Evolutionary conservation across 1,140 invertebrate species (phyloP).

Genomic region (Paramacrobiotus metropolitanus): DNA sequence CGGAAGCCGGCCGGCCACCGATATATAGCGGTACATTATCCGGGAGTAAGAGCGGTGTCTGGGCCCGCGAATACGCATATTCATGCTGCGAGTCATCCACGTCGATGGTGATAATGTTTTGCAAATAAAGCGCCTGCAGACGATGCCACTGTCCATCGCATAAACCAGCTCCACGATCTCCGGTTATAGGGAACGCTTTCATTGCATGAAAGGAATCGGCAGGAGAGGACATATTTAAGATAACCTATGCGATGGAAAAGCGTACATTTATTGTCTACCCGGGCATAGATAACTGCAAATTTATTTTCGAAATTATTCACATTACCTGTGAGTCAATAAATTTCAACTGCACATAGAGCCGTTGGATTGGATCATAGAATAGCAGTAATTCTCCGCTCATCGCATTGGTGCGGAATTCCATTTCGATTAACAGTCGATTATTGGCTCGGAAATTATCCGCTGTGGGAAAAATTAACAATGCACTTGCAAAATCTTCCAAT

Average conservation of each 20-base stretch:
- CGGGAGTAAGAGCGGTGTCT: neutral
- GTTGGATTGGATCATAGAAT: neutral
- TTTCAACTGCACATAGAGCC: neutral
- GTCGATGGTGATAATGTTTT: constrained; percentile 13
- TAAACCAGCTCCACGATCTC: neutral
- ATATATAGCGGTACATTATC: neutral
- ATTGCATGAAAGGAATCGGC: neutral
- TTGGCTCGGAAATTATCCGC: neutral
- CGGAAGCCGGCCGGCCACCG: neutral
- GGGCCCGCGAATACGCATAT: neutral
- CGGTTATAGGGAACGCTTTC: neutral
- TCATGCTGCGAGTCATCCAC: constrained; percentile 13
- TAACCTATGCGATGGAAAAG: too few species aligned
- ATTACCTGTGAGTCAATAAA: neutral
- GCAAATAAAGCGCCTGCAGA: constrained; percentile 13
- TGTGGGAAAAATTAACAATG: neutral
- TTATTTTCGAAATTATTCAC: neutral
- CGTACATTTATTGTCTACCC: neutral
- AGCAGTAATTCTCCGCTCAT: neutral
- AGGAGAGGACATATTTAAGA: neutral
- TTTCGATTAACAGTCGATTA: neutral
- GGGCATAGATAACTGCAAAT: too few species aligned
- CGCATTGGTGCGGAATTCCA: constrained; percentile 1
- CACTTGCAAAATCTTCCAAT: too few species aligned
- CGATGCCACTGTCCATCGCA: constrained; percentile 19